A percentile compares a stretch with the other conserved stretches of the same genome.
These are phyloP conservation scores for Watsonalla cultraria DNA, from an alignment of 2,888 invertebrate genomes.

Conservation along the genomic window DNA sequence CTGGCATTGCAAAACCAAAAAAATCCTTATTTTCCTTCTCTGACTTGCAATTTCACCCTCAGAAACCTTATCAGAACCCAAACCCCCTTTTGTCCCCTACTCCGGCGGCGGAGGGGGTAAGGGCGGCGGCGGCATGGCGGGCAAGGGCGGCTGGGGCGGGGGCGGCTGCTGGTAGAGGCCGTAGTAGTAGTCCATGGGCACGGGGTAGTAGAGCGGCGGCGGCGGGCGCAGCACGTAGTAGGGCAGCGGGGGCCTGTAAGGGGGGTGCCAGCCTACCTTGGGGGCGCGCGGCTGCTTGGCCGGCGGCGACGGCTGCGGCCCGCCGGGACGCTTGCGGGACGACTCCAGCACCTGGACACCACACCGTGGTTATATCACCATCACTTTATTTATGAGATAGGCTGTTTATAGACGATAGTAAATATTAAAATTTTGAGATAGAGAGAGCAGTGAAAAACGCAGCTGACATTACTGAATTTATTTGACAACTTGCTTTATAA, in stretches of 20 bases:
- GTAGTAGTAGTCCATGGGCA: slow-evolving; percentile 46
- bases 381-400: too few relatives aligned
- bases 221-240: slow-evolving; percentile 67
- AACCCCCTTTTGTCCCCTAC: too few relatives aligned
- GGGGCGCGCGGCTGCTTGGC: slow-evolving; percentile 29
- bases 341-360: slow-evolving; percentile 70
- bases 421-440: too few relatives aligned
- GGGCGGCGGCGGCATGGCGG: slow-evolving; percentile 34
- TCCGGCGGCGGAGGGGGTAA: slow-evolving; percentile 81
- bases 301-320: slow-evolving; percentile 39
- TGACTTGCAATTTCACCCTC: too few relatives aligned
- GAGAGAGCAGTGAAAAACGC: too few relatives aligned
- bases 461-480: too few relatives aligned
- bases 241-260: slow-evolving; percentile 49
- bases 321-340: slow-evolving; percentile 50
- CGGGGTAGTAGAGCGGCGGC: slow-evolving; percentile 50
- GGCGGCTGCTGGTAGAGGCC: slow-evolving; percentile 74
- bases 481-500: too few relatives aligned
- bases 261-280: slow-evolving; percentile 61
- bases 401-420: too few relatives aligned
- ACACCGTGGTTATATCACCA: background rate
- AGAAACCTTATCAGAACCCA: too few relatives aligned
- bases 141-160: slow-evolving; percentile 16
- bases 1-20: too few relatives aligned
- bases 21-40: too few relatives aligned